Evolutionary conservation across 2,888 invertebrate species (phyloP).

Genomic region (Papilio protenor): DNA sequence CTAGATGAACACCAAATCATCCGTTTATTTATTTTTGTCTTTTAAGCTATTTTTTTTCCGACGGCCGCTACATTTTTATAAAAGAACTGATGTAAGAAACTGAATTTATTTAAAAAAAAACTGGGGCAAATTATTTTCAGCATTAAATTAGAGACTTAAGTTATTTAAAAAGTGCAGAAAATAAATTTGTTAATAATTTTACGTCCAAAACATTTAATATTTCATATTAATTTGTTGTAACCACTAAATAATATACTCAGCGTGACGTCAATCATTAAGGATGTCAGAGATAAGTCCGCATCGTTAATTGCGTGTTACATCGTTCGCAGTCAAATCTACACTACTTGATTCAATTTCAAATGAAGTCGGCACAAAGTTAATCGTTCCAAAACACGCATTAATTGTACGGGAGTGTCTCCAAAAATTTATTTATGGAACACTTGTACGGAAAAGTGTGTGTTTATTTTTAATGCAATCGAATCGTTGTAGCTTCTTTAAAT

Average conservation of each 20-base stretch:
- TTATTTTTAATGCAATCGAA: slow-evolving; percentile 54
- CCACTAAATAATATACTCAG: slow-evolving; percentile 17
- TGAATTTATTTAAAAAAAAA: neutral
- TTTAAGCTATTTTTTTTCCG: neutral
- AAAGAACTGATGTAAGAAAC: neutral
- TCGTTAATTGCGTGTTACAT: slow-evolving; percentile 23
- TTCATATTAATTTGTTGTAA: slow-evolving; percentile 22
- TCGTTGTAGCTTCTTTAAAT: slow-evolving; percentile 43
- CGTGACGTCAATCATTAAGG: slow-evolving; percentile 28
- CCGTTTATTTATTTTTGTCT: neutral
- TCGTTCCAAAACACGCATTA: slow-evolving; percentile 56
- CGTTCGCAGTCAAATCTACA: slow-evolving; percentile 16
- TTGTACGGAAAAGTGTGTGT: slow-evolving; percentile 61
- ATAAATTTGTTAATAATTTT: slow-evolving; percentile 19
- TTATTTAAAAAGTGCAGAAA: slow-evolving; percentile 6
- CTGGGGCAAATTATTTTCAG: neutral
- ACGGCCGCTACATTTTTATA: neutral
- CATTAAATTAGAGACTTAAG: slow-evolving; percentile 4
- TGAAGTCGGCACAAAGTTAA: slow-evolving; percentile 37
- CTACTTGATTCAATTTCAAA: slow-evolving; percentile 27
- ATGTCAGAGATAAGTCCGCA: slow-evolving; percentile 5
- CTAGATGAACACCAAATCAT: neutral
- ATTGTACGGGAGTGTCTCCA: slow-evolving; percentile 51
- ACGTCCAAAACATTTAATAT: slow-evolving; percentile 15
- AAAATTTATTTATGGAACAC: slow-evolving; percentile 58